phyloP scores from a whole-genome alignment of 2,888 invertebrate species.

The Heteropelma amictum region DNA sequence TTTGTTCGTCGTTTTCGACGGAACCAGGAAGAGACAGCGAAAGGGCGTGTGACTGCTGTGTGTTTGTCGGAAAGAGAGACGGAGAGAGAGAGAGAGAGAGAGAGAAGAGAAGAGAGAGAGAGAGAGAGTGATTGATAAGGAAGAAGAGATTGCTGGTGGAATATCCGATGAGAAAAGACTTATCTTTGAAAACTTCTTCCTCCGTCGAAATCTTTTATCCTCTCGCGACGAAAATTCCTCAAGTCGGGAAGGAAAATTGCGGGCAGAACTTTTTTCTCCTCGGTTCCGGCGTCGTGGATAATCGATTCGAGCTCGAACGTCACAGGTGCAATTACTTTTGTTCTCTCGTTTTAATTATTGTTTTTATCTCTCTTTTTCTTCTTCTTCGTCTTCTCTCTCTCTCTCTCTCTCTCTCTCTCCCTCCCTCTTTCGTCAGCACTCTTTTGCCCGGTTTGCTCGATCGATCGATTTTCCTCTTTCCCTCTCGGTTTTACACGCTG shows the following conservation, averaged over 20 bases:
- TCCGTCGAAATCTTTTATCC: neutral
- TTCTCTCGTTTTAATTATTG: constrained; percentile 19
- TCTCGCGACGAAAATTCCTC: constrained; percentile 18
- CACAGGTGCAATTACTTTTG: constrained; percentile 26
- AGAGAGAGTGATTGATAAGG: constrained; percentile 26
- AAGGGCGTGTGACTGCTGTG: constrained; percentile 16
- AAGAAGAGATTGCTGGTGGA: constrained; percentile 7
- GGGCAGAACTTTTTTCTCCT: neutral
- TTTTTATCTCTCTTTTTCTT: constrained; percentile 18
- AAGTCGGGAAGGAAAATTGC: neutral
- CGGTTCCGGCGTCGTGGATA: neutral
- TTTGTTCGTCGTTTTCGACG: constrained; percentile 17
- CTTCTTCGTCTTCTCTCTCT: constrained; percentile 27
- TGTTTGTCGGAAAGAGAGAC: constrained; percentile 20
- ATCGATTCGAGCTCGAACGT: constrained; percentile 35
- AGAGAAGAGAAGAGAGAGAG: constrained; percentile 33
- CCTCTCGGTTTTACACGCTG: constrained; percentile 29
- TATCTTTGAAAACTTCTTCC: constrained; percentile 11
- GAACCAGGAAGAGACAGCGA: constrained; percentile 38
- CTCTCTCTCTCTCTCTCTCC: constrained; percentile 31
- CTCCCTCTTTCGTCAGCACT: constrained; percentile 11
- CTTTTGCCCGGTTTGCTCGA: constrained; percentile 1
- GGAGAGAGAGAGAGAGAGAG: constrained; percentile 37
- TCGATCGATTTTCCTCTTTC: constrained; percentile 38
- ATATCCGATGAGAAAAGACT: neutral